Base-by-base conservation (phyloP, 2,113 vertebrate genomes). In the Dipodomys ordii region DNA sequence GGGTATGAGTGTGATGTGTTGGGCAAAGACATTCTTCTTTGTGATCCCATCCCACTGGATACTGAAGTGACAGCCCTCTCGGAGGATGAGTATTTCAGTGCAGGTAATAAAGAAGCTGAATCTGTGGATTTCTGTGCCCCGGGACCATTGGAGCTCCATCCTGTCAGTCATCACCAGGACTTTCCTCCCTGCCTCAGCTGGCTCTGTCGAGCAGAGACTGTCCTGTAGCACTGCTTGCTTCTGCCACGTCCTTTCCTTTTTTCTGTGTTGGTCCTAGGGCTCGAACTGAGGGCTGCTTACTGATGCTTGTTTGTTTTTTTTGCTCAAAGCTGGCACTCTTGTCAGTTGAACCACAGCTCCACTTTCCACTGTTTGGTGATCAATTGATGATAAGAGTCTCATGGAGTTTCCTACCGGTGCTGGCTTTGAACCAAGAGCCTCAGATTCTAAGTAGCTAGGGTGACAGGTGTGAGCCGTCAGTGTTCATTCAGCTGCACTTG, bases 11-110 rank as follows among this genome's bases (percentile, higher is more conserved):
- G 99, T 84, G 99, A 99, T 80, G 99, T 99, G 62, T 96, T 98
- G 64, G 99, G 99, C 88, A 99, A 98, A 96, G 99, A 99, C 94
- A 99, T 99, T 97, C 98, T 99, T 77, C 98, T 99, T 71, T 99
- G 99, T 81, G 99, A 99, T 93, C 99, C 99, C 93, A 99, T 99
- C 83, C 99, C 99, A 0, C 85, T 99, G 98, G 99, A 99, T 88
- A 99, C 99, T 0, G 99, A 99, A 97, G 99, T 99, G 96, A 99
- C 99, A 0, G 99, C 99, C 0, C 98, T 99, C 90, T 99, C 99
- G 2, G 99, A 99, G 88, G 99, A 99, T 12, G 99, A 99, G 96
- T 99, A 99, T 97, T 99, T 99, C 95, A 99, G 99, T 78, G 98
- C 99, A 96, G 99, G 99, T 99, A 97, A 84, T 44, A 44, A 60